Percentiles rank a stretch among this genome's conserved stretches.
Conservation (phyloP, 2,113 vertebrate species). For the Oreochromis spilurus region DNA sequence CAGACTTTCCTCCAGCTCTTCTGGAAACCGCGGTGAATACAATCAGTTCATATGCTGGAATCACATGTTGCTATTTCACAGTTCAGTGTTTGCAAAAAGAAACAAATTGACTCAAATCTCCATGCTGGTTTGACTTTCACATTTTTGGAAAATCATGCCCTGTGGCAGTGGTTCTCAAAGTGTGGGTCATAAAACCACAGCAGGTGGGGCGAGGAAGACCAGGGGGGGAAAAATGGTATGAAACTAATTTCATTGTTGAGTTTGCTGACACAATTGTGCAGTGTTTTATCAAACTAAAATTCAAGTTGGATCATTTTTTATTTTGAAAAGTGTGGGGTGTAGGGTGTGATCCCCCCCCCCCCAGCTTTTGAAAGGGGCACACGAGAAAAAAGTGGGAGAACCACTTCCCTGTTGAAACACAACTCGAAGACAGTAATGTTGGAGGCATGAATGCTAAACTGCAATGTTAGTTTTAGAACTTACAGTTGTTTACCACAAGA, state of each 20-base stretch:
- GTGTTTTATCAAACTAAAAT: neutral
- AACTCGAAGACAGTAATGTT: neutral
- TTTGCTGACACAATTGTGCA: neutral
- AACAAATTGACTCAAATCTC: neutral
- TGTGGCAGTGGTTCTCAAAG: neutral
- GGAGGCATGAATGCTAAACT: neutral
- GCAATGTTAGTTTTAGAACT: neutral
- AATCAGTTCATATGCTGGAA: neutral
- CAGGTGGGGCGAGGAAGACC: neutral
- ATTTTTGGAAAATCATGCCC: neutral
- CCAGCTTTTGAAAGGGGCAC: neutral
- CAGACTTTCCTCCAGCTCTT: neutral
- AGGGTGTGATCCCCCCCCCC: fast-evolving
- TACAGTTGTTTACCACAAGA: neutral
- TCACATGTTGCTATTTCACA: neutral
- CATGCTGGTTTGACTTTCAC: neutral
- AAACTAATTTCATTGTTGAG: neutral
- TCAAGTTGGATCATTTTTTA: neutral
- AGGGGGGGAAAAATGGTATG: neutral
- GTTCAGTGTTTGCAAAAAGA: neutral
- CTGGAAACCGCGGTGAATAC: neutral
- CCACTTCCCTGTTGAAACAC: neutral
- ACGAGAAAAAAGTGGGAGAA: neutral
- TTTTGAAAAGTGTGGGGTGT: neutral
- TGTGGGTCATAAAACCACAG: neutral